phyloP scores from a whole-genome alignment of 2,797 vertebrate species.

The Halcyon badia region DNA sequence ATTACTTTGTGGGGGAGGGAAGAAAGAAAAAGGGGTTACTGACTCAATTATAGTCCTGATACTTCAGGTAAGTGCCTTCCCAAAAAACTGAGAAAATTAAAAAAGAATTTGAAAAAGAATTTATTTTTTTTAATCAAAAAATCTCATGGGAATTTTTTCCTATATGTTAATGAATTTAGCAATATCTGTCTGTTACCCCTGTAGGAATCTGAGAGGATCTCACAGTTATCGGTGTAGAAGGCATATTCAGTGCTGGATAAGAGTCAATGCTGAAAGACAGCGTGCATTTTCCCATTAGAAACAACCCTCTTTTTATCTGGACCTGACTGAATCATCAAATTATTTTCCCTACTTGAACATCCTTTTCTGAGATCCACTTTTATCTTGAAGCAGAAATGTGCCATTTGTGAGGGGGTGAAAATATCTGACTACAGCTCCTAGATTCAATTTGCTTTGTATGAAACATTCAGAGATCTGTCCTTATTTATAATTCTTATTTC shows the following conservation, averaged over 20 bases:
- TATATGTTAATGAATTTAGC: neutral
- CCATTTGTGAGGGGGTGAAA: neutral
- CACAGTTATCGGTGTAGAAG: neutral
- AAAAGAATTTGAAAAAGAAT: neutral
- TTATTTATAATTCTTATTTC: neutral
- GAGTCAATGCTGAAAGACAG: neutral
- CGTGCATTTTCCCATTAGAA: neutral
- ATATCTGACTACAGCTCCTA: neutral
- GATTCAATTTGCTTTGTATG: neutral
- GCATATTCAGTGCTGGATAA: neutral
- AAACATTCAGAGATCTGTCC: neutral
- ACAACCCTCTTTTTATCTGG: neutral
- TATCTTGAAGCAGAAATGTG: neutral
- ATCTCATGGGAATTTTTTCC: neutral
- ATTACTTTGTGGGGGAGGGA: neutral
- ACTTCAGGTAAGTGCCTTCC: neutral
- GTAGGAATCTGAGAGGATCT: neutral
- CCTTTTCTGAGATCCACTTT: neutral
- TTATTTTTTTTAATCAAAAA: too few species aligned
- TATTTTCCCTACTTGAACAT: slow-evolving; percentile 3
- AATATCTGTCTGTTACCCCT: neutral
- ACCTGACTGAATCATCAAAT: neutral
- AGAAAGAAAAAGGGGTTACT: neutral
- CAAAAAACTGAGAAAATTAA: neutral
- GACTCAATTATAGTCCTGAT: neutral